A percentile compares a stretch with the other conserved stretches of the same genome.
Conservation (phyloP, 2,113 vertebrate genomes). For the Calypte anna region DNA sequence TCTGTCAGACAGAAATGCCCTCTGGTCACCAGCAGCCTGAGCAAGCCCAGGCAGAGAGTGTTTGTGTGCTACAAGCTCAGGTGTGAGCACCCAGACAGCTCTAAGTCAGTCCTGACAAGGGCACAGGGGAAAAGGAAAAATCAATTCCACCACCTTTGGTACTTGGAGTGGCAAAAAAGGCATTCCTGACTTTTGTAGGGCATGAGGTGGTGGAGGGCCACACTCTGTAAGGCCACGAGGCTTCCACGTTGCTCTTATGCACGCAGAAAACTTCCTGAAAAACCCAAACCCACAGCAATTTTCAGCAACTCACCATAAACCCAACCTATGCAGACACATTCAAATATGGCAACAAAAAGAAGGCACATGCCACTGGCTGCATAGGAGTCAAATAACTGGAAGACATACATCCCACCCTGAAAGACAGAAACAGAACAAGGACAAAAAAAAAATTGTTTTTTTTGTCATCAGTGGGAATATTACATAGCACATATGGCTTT, state of each 20-base stretch:
- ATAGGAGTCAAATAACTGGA: conserved; percentile 96
- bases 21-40: neutral
- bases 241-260: neutral
- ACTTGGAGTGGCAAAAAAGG: neutral
- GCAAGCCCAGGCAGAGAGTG: neutral
- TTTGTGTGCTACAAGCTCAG: neutral
- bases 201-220: neutral
- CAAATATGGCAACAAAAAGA: conserved; percentile 97
- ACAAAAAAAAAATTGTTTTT: neutral
- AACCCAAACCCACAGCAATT: neutral
- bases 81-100: neutral
- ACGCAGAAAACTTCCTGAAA: neutral
- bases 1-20: neutral
- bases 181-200: neutral
- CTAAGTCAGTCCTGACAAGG: neutral
- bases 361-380: conserved; percentile 98
- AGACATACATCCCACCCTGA: conserved; percentile 98
- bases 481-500: neutral
- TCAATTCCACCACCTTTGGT: neutral
- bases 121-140: neutral
- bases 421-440: neutral
- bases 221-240: neutral
- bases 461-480: neutral
- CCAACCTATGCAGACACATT: conserved; percentile 97
- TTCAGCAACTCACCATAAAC: conserved; percentile 88